Base-by-base conservation (phyloP, 2,113 vertebrate genomes). In the Poecilia latipinna region DNA sequence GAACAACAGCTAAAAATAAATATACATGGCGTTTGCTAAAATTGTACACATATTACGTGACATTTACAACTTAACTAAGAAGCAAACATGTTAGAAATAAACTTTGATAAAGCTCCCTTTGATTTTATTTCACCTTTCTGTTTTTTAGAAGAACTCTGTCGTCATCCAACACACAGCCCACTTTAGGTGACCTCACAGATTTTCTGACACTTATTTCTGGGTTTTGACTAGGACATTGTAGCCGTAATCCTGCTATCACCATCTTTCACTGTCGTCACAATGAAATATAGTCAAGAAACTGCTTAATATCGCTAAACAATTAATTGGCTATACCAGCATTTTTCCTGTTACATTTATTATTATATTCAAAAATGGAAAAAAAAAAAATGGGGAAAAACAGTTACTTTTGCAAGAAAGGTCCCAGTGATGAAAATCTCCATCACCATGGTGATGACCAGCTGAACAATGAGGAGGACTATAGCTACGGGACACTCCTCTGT, bases 401-500 rank as follows among this genome's bases (percentile, higher is more conserved):
- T 24, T 82, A 95, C 94, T 93, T 99, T 99, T 1, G 98, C 98
- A 31, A 99, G 92, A 87, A 99, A 99, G 31, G 98, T 99, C 35
- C 98, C 98, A 0, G 98, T 99, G 94, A 99, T 97, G 91, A 99
- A 99, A 90, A 99, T 98, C 91, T 99, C 97, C 95, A 98, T 94
- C 90, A 98, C 96, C 95, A 97, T 99, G 72, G 98, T 99, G 74
- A 98, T 94, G 69, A 99, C 97, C 44, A 99, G 95, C 90, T 99
- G 98, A 15, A 95, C 90, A 68, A 99, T 98, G 37, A 99, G 98
- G 35, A 99, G 95, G 37, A 98, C 89, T 1, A 99, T 99, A 70
- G 97, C 98, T 3, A 94, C 82, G 0, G 97, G 98, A 13, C 97
- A 99, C 82, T 99, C 97, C 85, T 99, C 98, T 0, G 97, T 98